Evolutionary conservation across 2,888 invertebrate genomes (phyloP).

Genomic region (Troilus luridus): DNA sequence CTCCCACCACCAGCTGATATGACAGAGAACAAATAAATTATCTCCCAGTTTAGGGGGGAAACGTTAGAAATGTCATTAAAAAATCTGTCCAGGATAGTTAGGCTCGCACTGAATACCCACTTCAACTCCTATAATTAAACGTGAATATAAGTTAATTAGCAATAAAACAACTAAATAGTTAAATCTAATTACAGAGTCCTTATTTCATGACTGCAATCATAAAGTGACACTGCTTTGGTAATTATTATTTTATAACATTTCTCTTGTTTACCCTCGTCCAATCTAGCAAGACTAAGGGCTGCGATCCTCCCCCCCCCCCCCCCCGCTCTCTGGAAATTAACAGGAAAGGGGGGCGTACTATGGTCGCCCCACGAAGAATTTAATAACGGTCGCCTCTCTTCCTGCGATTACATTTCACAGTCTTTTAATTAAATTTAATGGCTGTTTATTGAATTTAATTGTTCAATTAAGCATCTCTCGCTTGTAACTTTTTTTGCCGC

Average conservation of each 20-base stretch:
- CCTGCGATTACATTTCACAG: slow-evolving; percentile 25
- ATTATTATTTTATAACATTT: slow-evolving; percentile 23
- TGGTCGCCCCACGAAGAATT: not conserved
- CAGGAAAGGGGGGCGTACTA: not conserved
- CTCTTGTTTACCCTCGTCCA: not conserved
- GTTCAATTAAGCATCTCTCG: not conserved
- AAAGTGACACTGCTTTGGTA: not conserved
- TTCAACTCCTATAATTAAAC: no score
- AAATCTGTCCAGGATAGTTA: no score
- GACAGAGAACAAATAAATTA: no score
- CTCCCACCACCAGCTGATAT: no score
- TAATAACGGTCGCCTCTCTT: slow-evolving; percentile 14
- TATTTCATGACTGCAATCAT: not conserved
- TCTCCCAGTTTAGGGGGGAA: no score
- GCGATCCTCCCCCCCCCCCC: not conserved
- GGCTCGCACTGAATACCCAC: no score
- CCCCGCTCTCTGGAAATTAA: slow-evolving; percentile 5
- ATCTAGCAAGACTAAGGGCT: slow-evolving; percentile 12
- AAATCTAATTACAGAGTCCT: no score
- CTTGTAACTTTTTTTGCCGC: not conserved
- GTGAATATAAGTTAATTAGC: no score
- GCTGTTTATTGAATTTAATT: slow-evolving; percentile 35
- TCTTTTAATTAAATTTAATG: slow-evolving; percentile 36
- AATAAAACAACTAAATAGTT: no score
- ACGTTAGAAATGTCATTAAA: no score